These are phyloP conservation scores for Cettia cetti DNA, from an alignment of 2,113 vertebrate species.

Conservation along the genomic window DNA sequence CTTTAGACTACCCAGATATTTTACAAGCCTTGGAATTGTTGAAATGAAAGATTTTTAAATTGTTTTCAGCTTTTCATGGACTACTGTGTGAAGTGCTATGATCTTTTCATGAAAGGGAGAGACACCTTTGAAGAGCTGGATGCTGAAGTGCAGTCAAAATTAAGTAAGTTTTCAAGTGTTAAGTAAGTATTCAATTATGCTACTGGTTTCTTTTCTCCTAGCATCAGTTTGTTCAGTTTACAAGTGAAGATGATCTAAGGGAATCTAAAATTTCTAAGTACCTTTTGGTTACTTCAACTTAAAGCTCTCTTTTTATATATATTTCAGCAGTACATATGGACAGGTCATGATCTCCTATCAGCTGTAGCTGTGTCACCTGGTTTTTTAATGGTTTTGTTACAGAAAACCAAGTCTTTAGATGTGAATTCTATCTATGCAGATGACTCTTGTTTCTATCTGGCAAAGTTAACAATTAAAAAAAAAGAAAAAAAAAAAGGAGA, in stretches of 20 bases:
- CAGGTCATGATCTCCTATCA: background rate
- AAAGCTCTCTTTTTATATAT: background rate
- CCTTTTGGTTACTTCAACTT: background rate
- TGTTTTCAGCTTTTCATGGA: conserved; percentile 83
- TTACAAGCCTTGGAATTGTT: background rate
- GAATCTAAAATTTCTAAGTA: background rate
- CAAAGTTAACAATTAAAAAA: background rate
- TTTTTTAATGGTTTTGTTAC: background rate
- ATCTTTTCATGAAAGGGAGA: conserved; percentile 86
- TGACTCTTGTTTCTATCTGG: background rate
- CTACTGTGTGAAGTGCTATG: conserved; percentile 84
- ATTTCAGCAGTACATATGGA: background rate
- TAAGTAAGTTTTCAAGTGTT: conserved; percentile 80
- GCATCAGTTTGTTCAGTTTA: background rate
- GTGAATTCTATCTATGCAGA: background rate
- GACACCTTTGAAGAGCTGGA: conserved; percentile 89
- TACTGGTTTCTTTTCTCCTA: background rate
- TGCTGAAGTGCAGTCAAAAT: conserved; percentile 73
- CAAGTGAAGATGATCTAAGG: background rate
- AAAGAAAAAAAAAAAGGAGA: background rate
- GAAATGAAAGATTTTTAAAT: background rate
- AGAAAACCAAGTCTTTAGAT: background rate
- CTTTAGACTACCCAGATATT: background rate
- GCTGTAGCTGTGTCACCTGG: background rate
- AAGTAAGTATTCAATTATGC: background rate